Conservation (phyloP, 2,113 vertebrate genomes). For the Crotalus helleri region DNA sequence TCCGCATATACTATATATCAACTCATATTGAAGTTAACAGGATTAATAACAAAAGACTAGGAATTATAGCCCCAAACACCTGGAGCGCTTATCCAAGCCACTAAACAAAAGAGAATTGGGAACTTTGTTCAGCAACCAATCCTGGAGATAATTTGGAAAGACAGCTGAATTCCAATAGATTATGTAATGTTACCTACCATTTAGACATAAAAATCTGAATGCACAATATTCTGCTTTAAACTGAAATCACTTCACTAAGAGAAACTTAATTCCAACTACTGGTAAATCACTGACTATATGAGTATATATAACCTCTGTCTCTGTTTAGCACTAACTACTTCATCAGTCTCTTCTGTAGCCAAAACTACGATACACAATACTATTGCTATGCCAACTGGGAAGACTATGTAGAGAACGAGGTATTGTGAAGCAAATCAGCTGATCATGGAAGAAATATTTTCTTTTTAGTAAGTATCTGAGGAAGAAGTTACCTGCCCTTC, state of each 20-base stretch:
- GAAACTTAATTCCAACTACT: slow-evolving; percentile 46
- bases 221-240: slow-evolving; percentile 48
- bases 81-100: not conserved
- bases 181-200: slow-evolving; percentile 22
- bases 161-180: slow-evolving; percentile 31
- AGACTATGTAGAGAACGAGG: slow-evolving; percentile 53
- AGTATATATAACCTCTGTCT: slow-evolving; percentile 23
- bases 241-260: slow-evolving; percentile 46
- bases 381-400: slow-evolving; percentile 55
- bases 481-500: not conserved
- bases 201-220: slow-evolving; percentile 28
- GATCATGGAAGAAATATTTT: slow-evolving; percentile 54
- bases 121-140: not conserved
- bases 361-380: not conserved
- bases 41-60: not conserved
- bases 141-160: not conserved
- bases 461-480: slow-evolving; percentile 44
- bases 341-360: slow-evolving; percentile 49
- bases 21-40: not conserved
- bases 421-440: slow-evolving; percentile 41
- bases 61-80: not conserved
- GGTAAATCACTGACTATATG: slow-evolving; percentile 40
- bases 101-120: not conserved
- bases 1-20: not conserved
- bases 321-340: slow-evolving; percentile 37